Evolutionary conservation across 2,888 invertebrate species (phyloP).

Genomic region (Calameuta pallipes): DNA sequence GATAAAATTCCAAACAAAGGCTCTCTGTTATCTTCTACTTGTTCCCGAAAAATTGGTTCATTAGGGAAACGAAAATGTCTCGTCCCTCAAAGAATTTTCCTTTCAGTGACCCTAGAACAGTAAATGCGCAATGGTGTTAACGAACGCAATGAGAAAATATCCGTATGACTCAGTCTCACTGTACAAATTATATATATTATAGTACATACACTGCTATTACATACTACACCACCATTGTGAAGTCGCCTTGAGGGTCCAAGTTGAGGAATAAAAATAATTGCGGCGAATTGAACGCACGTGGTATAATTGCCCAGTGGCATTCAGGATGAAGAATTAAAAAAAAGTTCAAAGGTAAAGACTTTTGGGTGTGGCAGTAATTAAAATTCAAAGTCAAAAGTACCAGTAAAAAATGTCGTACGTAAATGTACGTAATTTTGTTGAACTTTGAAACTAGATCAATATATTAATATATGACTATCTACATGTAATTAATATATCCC

Average conservation of each 20-base stretch:
- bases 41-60: not conserved
- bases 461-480: too few relatives aligned
- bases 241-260: constrained; percentile 19
- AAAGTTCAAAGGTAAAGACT: not conserved
- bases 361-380: not conserved
- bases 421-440: not conserved
- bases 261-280: constrained; percentile 27
- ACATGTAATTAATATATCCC: not conserved
- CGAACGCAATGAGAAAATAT: constrained; percentile 35
- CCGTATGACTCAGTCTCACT: constrained; percentile 24
- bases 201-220: constrained; percentile 5
- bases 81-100: not conserved
- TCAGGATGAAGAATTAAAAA: not conserved
- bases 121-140: constrained; percentile 17
- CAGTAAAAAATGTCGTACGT: not conserved
- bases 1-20: not conserved
- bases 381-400: not conserved
- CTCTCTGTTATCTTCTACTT: not conserved
- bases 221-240: constrained; percentile 9
- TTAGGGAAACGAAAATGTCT: not conserved
- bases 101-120: not conserved
- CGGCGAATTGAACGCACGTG: constrained; percentile 16
- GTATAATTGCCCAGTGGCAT: not conserved
- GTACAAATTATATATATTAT: constrained; percentile 1
- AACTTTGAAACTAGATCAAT: not conserved